Evolutionary conservation across 2,113 vertebrate genomes (phyloP).

Genomic region (Uropsilus gracilis): DNA sequence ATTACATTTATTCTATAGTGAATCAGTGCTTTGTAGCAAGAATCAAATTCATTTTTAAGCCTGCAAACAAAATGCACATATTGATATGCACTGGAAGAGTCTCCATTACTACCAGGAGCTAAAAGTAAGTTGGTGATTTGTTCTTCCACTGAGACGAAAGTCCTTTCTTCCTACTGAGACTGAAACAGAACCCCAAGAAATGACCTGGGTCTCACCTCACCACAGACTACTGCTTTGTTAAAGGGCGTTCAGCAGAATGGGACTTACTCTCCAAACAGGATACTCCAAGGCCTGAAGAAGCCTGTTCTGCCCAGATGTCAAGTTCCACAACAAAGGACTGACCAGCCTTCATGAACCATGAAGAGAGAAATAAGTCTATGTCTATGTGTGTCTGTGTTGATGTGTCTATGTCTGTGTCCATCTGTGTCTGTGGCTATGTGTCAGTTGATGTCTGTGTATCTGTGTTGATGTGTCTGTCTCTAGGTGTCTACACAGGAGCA

Average conservation of each 20-base stretch:
- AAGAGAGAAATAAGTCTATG: background rate
- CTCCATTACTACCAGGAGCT: background rate
- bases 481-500: background rate
- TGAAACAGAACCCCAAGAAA: constrained; percentile 9
- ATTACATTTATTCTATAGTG: background rate
- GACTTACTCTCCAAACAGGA: background rate
- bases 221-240: background rate
- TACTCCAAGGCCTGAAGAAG: background rate
- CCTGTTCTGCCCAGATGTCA: background rate
- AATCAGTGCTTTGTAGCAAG: background rate
- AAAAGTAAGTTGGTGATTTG: background rate
- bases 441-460: too few relatives aligned
- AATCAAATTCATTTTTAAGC: background rate
- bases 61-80: background rate
- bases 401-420: too few relatives aligned
- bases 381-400: background rate
- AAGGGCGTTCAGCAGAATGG: background rate
- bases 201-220: background rate
- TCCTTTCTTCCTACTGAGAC: background rate
- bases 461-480: too few relatives aligned
- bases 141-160: background rate
- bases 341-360: background rate
- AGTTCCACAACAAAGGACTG: background rate
- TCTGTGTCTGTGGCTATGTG: background rate
- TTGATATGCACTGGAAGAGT: background rate